Percentiles rank a stretch among this genome's conserved stretches.
phyloP scores from a whole-genome alignment of 1,140 invertebrate genomes.

The Eriocheir sinensis region DNA sequence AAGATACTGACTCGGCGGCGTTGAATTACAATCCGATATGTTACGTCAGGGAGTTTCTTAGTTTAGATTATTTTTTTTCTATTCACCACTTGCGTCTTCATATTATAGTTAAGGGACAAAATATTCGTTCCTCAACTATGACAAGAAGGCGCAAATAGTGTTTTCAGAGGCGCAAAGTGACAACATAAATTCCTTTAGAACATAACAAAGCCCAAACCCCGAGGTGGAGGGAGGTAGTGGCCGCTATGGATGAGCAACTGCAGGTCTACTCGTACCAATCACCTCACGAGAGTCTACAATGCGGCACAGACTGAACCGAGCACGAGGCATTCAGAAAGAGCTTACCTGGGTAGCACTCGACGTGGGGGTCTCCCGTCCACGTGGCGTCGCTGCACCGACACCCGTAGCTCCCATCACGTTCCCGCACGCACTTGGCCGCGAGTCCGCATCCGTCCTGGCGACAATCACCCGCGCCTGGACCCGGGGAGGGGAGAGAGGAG shows the following conservation, averaged over 20 bases:
- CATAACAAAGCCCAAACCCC: neutral
- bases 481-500: neutral
- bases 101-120: too few species aligned
- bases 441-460: slow-evolving; percentile 91
- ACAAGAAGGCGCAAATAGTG: too few species aligned
- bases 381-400: slow-evolving; percentile 91
- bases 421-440: slow-evolving; percentile 90
- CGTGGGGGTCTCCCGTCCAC: slow-evolving; percentile 88
- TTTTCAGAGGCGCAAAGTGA: too few species aligned
- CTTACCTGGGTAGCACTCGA: slow-evolving; percentile 91
- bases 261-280: slow-evolving; percentile 43
- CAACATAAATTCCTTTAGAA: neutral
- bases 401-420: slow-evolving; percentile 88
- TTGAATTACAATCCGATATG: too few species aligned
- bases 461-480: slow-evolving; percentile 87
- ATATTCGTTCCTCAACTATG: too few species aligned
- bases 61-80: too few species aligned
- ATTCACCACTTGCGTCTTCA: too few species aligned
- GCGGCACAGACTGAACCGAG: slow-evolving; percentile 34
- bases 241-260: slow-evolving; percentile 57
- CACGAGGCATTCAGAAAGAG: neutral
- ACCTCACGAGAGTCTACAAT: slow-evolving; percentile 48
- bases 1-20: too few species aligned
- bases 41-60: too few species aligned
- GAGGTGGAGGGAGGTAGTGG: slow-evolving; percentile 27